These are phyloP conservation scores for Ochotona princeps DNA, from an alignment of 2,113 vertebrate genomes.

Conservation along the genomic window DNA sequence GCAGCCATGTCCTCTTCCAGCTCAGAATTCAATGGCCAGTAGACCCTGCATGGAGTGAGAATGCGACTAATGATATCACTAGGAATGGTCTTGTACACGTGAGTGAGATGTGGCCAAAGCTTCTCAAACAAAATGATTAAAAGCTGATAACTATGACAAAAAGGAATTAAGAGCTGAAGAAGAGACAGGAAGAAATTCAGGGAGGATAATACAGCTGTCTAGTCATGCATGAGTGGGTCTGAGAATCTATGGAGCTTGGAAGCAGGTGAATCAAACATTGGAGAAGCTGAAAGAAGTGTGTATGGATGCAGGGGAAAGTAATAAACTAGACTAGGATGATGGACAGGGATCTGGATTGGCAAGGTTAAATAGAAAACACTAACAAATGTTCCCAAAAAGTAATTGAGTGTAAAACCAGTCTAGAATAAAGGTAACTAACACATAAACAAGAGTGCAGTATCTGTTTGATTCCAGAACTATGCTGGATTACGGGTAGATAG, in stretches of 20 bases:
- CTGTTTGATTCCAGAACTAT: not conserved
- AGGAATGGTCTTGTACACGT: not conserved
- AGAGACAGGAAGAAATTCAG: not conserved
- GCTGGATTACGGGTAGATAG: not conserved
- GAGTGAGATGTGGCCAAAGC: not conserved
- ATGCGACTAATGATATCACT: not conserved
- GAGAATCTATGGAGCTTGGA: not conserved
- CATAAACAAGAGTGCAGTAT: not conserved
- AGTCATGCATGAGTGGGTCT: not conserved
- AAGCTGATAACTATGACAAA: not conserved
- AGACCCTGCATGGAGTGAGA: not conserved
- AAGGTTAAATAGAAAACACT: not conserved
- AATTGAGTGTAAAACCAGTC: not conserved
- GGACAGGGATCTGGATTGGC: not conserved
- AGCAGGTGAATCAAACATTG: not conserved
- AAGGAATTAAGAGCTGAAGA: not conserved
- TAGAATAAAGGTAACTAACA: not conserved
- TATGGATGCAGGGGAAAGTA: not conserved
- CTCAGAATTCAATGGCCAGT: not conserved
- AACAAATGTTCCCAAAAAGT: not conserved
- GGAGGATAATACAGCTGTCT: not conserved
- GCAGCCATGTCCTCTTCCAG: not conserved
- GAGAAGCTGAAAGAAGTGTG: not conserved
- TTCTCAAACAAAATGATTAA: not conserved
- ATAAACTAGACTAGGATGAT: not conserved